Evolutionary conservation across 2,797 vertebrate species (phyloP).

Genomic region (Thalassophryne amazonica): DNA sequence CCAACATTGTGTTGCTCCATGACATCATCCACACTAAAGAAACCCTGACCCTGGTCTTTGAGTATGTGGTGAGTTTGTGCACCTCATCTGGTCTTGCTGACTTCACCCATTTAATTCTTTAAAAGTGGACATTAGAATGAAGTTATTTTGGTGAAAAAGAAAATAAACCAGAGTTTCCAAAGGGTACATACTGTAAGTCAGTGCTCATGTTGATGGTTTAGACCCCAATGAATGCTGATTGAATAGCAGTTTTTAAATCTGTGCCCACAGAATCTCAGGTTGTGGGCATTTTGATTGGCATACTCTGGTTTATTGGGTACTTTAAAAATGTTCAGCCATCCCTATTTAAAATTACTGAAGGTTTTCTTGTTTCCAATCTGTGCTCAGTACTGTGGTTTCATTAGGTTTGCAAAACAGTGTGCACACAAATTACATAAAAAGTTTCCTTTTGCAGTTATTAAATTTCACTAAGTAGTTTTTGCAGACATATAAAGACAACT

Average conservation of each 20-base stretch:
- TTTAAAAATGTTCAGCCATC: constrained; percentile 15
- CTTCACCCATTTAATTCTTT: not conserved
- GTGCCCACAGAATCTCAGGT: constrained; percentile 21
- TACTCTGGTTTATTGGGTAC: constrained; percentile 23
- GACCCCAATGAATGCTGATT: constrained; percentile 8
- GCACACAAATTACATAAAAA: too few relatives aligned
- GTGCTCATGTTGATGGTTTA: constrained; percentile 1
- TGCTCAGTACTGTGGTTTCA: not conserved
- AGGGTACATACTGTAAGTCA: not conserved
- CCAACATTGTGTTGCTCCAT: constrained; percentile 90
- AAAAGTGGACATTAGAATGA: not conserved
- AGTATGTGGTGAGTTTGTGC: constrained; percentile 86
- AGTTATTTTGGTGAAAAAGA: constrained; percentile 10
- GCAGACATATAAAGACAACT: too few relatives aligned
- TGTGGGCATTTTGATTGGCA: constrained; percentile 30
- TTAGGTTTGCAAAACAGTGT: too few relatives aligned
- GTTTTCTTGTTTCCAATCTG: constrained; percentile 14
- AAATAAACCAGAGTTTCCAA: not conserved
- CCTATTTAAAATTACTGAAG: constrained; percentile 2
- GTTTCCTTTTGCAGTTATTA: too few relatives aligned
- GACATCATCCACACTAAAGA: constrained; percentile 94
- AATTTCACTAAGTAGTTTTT: too few relatives aligned
- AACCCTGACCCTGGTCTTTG: constrained; percentile 91
- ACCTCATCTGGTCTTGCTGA: not conserved
- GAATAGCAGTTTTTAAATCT: constrained; percentile 24